A percentile compares a stretch with the other conserved stretches of the same genome.
Evolutionary conservation across 2,113 vertebrate genomes (phyloP).

Genomic region (Bambusicola thoracicus): DNA sequence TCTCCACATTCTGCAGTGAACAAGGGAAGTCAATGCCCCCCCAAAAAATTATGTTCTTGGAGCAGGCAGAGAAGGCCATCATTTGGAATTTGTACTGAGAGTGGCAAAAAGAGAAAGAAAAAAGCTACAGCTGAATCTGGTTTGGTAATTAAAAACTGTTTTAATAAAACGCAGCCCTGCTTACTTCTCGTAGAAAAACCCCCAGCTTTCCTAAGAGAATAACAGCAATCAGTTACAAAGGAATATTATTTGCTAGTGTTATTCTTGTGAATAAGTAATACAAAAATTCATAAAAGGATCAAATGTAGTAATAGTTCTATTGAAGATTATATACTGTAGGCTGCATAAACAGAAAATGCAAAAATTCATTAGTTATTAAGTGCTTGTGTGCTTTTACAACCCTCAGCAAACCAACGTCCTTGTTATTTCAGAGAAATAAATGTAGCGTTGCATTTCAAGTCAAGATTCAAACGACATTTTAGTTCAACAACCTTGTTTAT

Average conservation of each 20-base stretch:
- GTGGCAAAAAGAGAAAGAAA: constrained; percentile 53
- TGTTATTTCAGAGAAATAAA: constrained; percentile 73
- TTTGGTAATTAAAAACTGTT: constrained; percentile 68
- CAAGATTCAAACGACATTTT: constrained; percentile 70
- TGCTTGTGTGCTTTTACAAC: constrained; percentile 71
- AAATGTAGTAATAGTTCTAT: constrained; percentile 74
- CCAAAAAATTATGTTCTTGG: neutral
- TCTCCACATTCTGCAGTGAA: constrained; percentile 2
- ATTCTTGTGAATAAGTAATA: constrained; percentile 70
- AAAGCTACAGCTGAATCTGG: constrained; percentile 59
- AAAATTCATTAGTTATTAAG: constrained; percentile 77
- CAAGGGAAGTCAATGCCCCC: constrained; percentile 15
- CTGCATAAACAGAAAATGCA: constrained; percentile 73
- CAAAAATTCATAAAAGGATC: constrained; percentile 73
- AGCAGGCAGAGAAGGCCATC: constrained; percentile 5
- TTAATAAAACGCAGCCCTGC: constrained; percentile 64
- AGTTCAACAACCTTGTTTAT: constrained; percentile 61
- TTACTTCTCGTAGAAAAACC: constrained; percentile 64
- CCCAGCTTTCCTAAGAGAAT: constrained; percentile 64
- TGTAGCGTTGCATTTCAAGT: constrained; percentile 51
- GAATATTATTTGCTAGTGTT: constrained; percentile 73
- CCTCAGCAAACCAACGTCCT: constrained; percentile 65
- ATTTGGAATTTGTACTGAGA: constrained; percentile 57
- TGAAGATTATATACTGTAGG: constrained; percentile 72
- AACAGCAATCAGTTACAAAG: constrained; percentile 74